phyloP scores from a whole-genome alignment of 2,888 invertebrate genomes.

The Nudaria mundana region DNA sequence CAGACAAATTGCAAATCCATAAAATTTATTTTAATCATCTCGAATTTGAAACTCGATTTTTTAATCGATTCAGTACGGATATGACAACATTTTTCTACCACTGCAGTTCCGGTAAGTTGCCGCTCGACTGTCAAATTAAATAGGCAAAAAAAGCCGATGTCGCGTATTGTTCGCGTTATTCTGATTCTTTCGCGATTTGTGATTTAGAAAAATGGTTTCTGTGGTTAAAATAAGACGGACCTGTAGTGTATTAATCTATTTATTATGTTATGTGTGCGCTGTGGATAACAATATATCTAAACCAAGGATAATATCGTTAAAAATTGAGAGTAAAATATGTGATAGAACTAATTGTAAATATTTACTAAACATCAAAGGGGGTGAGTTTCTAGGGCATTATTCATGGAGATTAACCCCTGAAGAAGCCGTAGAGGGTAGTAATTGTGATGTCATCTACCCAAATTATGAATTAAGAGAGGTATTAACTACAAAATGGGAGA shows the following conservation, averaged over 20 bases:
- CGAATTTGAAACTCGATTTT: too few relatives aligned
- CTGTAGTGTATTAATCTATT: constrained; percentile 67
- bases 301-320: constrained; percentile 55
- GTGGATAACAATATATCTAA: constrained; percentile 35
- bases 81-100: constrained; percentile 46
- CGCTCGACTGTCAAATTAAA: constrained; percentile 62
- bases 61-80: too few relatives aligned
- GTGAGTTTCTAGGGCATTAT: constrained; percentile 66
- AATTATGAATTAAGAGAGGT: constrained; percentile 66
- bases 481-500: constrained; percentile 49
- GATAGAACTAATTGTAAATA: constrained; percentile 66
- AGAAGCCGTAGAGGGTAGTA: constrained; percentile 48
- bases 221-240: constrained; percentile 65
- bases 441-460: constrained; percentile 58
- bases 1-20: too few relatives aligned
- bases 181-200: constrained; percentile 49
- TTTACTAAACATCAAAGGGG: constrained; percentile 65
- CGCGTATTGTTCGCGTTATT: constrained; percentile 36
- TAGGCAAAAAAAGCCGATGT: constrained; percentile 60
- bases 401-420: constrained; percentile 67
- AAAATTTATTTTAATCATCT: too few relatives aligned
- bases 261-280: constrained; percentile 52
- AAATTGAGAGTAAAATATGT: constrained; percentile 49
- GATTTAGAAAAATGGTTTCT: constrained; percentile 58
- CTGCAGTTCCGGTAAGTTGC: constrained; percentile 72